Evolutionary conservation across 2,888 invertebrate species (phyloP).

Genomic region (Eupithecia tripunctaria): DNA sequence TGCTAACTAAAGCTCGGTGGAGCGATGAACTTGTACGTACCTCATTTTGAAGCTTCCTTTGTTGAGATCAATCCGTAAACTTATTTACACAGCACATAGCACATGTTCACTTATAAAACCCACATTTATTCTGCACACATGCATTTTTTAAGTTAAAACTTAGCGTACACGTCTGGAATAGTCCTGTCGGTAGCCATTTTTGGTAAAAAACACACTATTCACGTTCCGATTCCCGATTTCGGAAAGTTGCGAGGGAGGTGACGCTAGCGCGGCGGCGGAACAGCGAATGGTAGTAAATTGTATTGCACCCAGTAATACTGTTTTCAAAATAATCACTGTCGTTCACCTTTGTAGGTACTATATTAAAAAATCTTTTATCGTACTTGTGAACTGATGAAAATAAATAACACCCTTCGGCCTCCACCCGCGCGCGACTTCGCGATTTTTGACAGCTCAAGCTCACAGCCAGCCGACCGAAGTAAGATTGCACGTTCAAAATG

Average conservation of each 20-base stretch:
- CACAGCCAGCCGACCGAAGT: not conserved
- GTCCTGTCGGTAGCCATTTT: constrained; percentile 79
- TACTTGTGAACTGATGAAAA: not conserved
- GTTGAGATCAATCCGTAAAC: constrained; percentile 79
- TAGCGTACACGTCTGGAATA: constrained; percentile 66
- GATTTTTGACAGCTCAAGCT: constrained; percentile 16
- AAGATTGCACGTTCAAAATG: constrained; percentile 50
- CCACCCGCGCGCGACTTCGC: constrained; percentile 15
- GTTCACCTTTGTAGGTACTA: constrained; percentile 1
- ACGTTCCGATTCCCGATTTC: constrained; percentile 74
- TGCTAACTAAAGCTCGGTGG: constrained; percentile 74
- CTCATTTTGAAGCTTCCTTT: constrained; percentile 82
- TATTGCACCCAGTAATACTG: constrained; percentile 54
- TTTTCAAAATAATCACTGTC: constrained; percentile 27
- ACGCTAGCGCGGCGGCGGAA: constrained; percentile 73
- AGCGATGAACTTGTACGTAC: constrained; percentile 78
- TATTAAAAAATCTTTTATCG: not conserved
- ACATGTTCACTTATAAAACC: constrained; percentile 81
- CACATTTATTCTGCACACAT: constrained; percentile 75
- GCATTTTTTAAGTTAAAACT: constrained; percentile 73
- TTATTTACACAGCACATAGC: constrained; percentile 81
- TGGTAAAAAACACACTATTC: constrained; percentile 70
- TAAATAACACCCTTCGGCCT: not conserved
- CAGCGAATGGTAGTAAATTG: constrained; percentile 64
- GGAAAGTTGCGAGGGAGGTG: constrained; percentile 71